Evolutionary conservation across 2,113 vertebrate species (phyloP), one percentile per base, ranked within the genome.

Genomic region (Campylorhamphus procurvoides): DNA sequence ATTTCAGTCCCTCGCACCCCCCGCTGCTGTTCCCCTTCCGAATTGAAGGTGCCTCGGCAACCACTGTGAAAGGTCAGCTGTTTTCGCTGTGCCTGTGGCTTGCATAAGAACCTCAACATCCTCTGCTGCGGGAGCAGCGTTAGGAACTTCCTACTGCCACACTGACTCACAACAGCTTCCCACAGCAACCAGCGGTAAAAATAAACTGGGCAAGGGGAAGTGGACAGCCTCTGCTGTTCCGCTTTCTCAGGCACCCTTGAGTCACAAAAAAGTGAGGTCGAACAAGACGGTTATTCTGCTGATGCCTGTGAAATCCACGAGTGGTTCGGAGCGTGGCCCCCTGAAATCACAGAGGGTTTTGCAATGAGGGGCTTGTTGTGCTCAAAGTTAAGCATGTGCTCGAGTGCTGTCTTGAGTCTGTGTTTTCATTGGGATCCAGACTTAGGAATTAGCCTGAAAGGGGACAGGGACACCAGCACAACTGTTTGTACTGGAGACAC

Each of bases 141-240:
- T 97, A 55, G 82, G 89, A 94, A 89, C 91, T 94, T 96, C 95
- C 94, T 91, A 80, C 89, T 83, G 95, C 89, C 88, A 59, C 76
- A 16, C 85, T 97, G 94, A 96, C 94, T 97, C 94, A 96, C 93
- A 95, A 95, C 90, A 77, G 92, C 94, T 94, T 94, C 91, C 95
- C 94, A 94, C 93, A 96, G 92, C 82, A 96, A 94, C 94, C 85
- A 63, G 78, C 17, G 44, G 89, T 83, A 93, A 96, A 96, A 95
- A 95, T 94, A 97, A 95, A 94, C 87, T 2, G 76, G 89, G 84
- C 88, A 72, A 93, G 67, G 85, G 91, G 95, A 97, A 96, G 94
- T 94, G 91, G 87, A 94, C 58, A 24, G 69, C 71, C 84, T 93
- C 87, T 91, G 83, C 90, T 89, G 79, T 96, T 97, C 92, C 55